Conservation (phyloP, 2,888 invertebrate genomes). For the Ramazzottius varieornatus region DNA sequence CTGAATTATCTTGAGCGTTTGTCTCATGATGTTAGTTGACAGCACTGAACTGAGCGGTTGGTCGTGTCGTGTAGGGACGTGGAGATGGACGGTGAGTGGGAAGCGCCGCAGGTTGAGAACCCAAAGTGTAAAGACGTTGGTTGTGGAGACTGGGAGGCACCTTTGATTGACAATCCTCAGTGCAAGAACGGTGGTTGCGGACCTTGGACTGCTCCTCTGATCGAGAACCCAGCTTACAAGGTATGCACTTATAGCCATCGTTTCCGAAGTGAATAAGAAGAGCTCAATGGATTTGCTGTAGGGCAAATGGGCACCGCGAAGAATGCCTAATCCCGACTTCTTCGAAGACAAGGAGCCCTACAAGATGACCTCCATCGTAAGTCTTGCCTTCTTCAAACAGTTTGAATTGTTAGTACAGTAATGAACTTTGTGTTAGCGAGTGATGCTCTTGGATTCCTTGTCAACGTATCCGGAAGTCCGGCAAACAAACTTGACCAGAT, state of each 20-base stretch:
- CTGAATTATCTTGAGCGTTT: neutral
- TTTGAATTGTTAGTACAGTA: neutral
- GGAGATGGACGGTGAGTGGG: conserved; percentile 97
- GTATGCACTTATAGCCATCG: conserved; percentile 12
- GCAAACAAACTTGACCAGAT: too few species aligned
- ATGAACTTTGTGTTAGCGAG: too few species aligned
- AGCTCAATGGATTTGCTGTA: too few species aligned
- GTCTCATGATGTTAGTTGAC: neutral
- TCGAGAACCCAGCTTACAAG: conserved; percentile 30
- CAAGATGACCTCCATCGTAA: conserved; percentile 58
- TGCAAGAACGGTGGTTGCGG: conserved; percentile 39
- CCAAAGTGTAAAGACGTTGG: conserved; percentile 54
- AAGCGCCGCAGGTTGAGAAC: conserved; percentile 70
- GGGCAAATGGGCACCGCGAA: conserved; percentile 33
- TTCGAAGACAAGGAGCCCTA: conserved; percentile 74
- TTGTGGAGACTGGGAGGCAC: conserved; percentile 69
- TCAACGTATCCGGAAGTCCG: too few species aligned
- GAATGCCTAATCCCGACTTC: conserved; percentile 68
- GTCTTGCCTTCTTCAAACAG: conserved; percentile 21
- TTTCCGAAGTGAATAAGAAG: neutral
- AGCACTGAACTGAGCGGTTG: too few species aligned
- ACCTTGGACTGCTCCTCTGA: conserved; percentile 53
- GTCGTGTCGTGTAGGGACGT: conserved; percentile 37
- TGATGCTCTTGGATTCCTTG: too few species aligned
- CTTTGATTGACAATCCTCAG: conserved; percentile 61